Evolutionary conservation across 1,140 invertebrate species (phyloP), one percentile per base, ranked within the genome.

Genomic region (Nymphalis io): DNA sequence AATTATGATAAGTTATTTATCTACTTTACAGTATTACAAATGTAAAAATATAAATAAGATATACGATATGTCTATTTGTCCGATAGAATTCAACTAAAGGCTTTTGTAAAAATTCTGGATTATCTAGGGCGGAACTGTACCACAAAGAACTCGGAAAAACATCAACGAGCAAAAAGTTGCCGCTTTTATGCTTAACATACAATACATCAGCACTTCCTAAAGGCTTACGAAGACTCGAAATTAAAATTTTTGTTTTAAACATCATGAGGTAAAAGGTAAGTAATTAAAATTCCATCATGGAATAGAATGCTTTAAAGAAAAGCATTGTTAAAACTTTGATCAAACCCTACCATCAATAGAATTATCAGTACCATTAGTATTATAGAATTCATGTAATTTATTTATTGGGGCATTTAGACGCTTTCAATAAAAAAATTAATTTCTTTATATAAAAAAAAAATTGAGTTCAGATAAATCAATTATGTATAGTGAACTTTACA

Each of bases 241-340:
- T 60, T 60, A 60, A 60, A 60, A 23, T 21, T 40, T 60, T 60
- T 60, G 59, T 60, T 20, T 40, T 16, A 20, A 40, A 15, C 39
- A 42, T 60, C 39, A 60, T 20, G 21, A 44, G 59, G 59, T 60
- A 40, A 60, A 60, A 60, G 13, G 33, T 44, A 23, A 40, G 39
- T 60, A 60, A 60, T 60, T 60, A 44, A 60, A 60, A 60, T 60
- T 60, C 59, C 59, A n/a, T 39, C 58, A 60, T 27, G 18, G 16
- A 23, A 38, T 38, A 20, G 21, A 66, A 70, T 67, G 42, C 48
- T 62, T 68, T 23, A 39, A 42, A 60, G 15, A 51, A 18, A 20
- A 12, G 1, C 20, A 11, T 18, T 10, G 16, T 18, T 11, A 20
- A 11, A 51, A 51, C 12, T 51, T 18, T 18, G 46, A n/a, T 20